Evolutionary conservation across 2,797 vertebrate species (phyloP).

Genomic region (Huso huso): DNA sequence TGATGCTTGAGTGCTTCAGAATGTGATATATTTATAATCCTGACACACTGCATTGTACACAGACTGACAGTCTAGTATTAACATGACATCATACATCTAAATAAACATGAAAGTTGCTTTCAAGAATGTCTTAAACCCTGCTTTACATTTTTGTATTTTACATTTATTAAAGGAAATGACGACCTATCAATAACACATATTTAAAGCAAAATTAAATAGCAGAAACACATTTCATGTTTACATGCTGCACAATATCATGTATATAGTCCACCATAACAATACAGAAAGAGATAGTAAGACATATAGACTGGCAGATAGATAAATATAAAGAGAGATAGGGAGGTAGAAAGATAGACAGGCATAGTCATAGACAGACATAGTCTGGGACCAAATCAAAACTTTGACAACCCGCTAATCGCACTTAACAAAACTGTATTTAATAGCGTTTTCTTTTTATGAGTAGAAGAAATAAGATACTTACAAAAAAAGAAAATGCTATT

Average conservation of each 20-base stretch:
- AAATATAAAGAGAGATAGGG: conserved; percentile 7
- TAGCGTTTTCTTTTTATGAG: too few species aligned
- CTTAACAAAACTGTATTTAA: too few species aligned
- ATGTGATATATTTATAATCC: conserved; percentile 17
- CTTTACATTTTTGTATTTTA: conserved; percentile 9
- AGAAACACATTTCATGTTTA: conserved; percentile 12
- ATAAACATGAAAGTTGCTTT: conserved; percentile 12
- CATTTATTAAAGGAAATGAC: conserved; percentile 10
- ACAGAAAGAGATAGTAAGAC: background rate
- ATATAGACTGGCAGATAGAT: conserved; percentile 12
- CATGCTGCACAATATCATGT: conserved; percentile 4
- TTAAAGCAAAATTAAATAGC: background rate
- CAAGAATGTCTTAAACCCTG: background rate
- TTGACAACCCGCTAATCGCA: too few species aligned
- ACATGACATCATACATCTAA: conserved; percentile 14
- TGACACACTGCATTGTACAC: conserved; percentile 16
- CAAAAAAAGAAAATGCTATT: background rate
- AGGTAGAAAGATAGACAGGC: conserved; percentile 9
- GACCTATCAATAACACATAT: conserved; percentile 7
- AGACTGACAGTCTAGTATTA: conserved; percentile 14
- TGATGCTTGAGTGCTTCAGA: conserved; percentile 12
- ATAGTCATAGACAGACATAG: background rate
- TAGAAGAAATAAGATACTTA: too few species aligned
- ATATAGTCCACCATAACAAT: background rate
- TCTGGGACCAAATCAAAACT: too few species aligned